Evolutionary conservation across 35 echinoderm and acorn worm genomes (phyloP), one percentile per base, ranked within the genome.

Genomic region (Nesometra sesokonis): DNA sequence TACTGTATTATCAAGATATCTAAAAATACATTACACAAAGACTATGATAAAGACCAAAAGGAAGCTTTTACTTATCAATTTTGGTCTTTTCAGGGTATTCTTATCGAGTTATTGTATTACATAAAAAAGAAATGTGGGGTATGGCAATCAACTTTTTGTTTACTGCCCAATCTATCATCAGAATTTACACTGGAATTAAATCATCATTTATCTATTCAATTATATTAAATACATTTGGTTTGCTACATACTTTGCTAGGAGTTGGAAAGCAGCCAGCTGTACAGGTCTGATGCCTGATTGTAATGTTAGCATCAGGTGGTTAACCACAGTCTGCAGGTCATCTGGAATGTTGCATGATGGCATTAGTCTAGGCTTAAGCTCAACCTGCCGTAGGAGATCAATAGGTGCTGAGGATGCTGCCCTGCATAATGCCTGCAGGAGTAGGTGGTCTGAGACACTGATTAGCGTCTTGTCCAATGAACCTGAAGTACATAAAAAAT

Each of bases 161-260:
- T n/a, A n/a, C n/a, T n/a, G n/a, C n/a, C n/a, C n/a, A n/a, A n/a
- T n/a, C n/a, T n/a, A n/a, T n/a, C n/a, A n/a, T n/a, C n/a, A n/a
- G n/a, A n/a, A n/a, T n/a, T n/a, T n/a, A n/a, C n/a, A n/a, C n/a
- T n/a, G n/a, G n/a, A n/a, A n/a, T n/a, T n/a, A n/a, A n/a, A n/a
- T n/a, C n/a, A n/a, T n/a, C n/a, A n/a, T n/a, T n/a, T n/a, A n/a
- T n/a, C n/a, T n/a, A n/a, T n/a, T n/a, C n/a, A n/a, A n/a, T n/a
- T n/a, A 43, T 43, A 4, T 15, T 43, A 43, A 43, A 43, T 7
- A 43, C 4, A 7, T 4, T 43, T 7, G 38, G 15, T 7, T 7
- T 43, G 15, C 47, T 9, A 76, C 89, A 52, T 88, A 93, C 94
- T 84, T 97, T 43, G 84, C 47, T 29, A 97, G 80, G 27, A 97